Conservation (phyloP, 1,140 invertebrate species). For the Apis florea region DNA sequence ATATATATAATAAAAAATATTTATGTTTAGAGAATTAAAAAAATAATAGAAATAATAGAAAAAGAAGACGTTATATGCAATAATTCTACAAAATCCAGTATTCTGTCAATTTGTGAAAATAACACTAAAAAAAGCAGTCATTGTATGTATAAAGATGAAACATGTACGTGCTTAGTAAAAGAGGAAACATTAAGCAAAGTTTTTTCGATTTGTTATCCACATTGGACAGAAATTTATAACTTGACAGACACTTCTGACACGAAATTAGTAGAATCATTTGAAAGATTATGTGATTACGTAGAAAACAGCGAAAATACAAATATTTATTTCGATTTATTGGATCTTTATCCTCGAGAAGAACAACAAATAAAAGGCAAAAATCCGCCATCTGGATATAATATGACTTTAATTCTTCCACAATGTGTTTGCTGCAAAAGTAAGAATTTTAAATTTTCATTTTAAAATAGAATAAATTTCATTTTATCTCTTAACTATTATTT, state of each 20-base stretch:
- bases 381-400: background rate
- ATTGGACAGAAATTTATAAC: background rate
- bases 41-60: background rate
- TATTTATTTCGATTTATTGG: background rate
- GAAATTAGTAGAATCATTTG: background rate
- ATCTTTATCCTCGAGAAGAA: slow-evolving; percentile 3
- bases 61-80: background rate
- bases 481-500: background rate
- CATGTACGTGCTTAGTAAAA: background rate
- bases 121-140: background rate
- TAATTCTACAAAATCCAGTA: background rate
- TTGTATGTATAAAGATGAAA: background rate
- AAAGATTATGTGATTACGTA: background rate
- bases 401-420: slow-evolving; percentile 17
- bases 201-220: too few relatives aligned
- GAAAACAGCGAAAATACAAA: too few relatives aligned
- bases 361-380: slow-evolving; percentile 7
- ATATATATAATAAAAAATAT: background rate
- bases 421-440: slow-evolving; percentile 19
- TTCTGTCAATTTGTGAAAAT: background rate
- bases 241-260: background rate
- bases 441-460: background rate
- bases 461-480: background rate
- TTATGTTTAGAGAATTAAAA: background rate
- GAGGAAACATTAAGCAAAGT: too few relatives aligned